phyloP scores from a whole-genome alignment of 2,113 vertebrate genomes.

The Recurvirostra avosetta region DNA sequence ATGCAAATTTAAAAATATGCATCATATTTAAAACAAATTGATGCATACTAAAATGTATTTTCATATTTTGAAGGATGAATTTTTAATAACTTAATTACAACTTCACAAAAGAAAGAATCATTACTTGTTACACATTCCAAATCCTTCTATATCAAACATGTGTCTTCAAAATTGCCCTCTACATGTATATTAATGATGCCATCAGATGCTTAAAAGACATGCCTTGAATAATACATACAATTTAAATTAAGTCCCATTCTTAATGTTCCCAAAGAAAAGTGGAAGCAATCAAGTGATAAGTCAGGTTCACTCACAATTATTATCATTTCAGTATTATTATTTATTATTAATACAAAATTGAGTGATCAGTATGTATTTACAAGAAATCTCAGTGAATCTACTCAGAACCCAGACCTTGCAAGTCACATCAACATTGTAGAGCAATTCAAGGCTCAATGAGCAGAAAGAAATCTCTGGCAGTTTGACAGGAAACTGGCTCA shows the following conservation, averaged over 20 bases:
- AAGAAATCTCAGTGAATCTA: not conserved
- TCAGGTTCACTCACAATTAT: conserved; percentile 31
- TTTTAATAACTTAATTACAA: conserved; percentile 60
- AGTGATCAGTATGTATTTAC: conserved; percentile 6
- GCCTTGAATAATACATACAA: conserved; percentile 53
- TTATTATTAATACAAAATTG: conserved; percentile 36
- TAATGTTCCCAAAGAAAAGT: conserved; percentile 37
- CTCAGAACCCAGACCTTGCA: not conserved
- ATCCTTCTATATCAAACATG: not conserved
- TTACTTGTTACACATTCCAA: conserved; percentile 16
- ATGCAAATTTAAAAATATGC: not conserved
- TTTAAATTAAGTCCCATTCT: conserved; percentile 61
- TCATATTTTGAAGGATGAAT: conserved; percentile 40
- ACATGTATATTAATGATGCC: conserved; percentile 38
- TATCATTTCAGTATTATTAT: conserved; percentile 30
- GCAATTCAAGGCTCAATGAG: not conserved
- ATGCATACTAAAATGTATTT: not conserved
- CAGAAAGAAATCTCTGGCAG: not conserved
- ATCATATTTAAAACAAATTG: conserved; percentile 20
- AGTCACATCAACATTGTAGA: not conserved
- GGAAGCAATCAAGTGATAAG: conserved; percentile 27
- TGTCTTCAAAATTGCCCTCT: conserved; percentile 44
- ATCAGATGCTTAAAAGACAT: conserved; percentile 41
- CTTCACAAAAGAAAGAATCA: conserved; percentile 36
- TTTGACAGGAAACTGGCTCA: not conserved